A percentile compares a stretch with the other conserved stretches of the same genome.
These are phyloP conservation scores for Serranus cabrilla DNA, from an alignment of 2,797 vertebrate genomes.

Conservation along the genomic window DNA sequence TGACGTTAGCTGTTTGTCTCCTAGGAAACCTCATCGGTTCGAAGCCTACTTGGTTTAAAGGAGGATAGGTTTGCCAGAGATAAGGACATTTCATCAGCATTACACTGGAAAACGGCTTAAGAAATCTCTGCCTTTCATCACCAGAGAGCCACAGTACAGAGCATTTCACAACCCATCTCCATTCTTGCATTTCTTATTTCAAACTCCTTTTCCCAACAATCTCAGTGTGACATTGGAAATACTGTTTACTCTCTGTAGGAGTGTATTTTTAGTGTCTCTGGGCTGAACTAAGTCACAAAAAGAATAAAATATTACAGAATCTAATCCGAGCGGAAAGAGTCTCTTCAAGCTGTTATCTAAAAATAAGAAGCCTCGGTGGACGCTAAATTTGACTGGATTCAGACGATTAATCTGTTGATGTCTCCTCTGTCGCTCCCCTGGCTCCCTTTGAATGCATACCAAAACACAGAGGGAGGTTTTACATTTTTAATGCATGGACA, in stretches of 20 bases:
- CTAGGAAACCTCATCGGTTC: slow-evolving; percentile 49
- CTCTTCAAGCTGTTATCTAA: slow-evolving; percentile 23
- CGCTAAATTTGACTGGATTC: slow-evolving; percentile 1
- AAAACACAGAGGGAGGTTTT: slow-evolving; percentile 1
- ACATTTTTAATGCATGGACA: background rate
- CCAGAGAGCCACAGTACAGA: slow-evolving; percentile 10
- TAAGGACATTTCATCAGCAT: slow-evolving; percentile 49
- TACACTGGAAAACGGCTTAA: slow-evolving; percentile 19
- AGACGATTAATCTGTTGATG: background rate
- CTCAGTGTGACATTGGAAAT: background rate
- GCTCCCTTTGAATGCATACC: slow-evolving; percentile 6
- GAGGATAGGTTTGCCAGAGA: slow-evolving; percentile 27
- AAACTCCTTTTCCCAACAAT: background rate
- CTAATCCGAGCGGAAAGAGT: background rate
- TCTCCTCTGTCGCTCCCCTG: slow-evolving; percentile 9
- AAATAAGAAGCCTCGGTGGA: slow-evolving; percentile 6
- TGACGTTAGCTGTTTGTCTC: slow-evolving; percentile 34
- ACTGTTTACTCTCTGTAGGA: background rate
- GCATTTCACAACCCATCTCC: background rate
- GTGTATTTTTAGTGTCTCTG: background rate
- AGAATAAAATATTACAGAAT: slow-evolving; percentile 24
- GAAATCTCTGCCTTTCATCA: slow-evolving; percentile 29
- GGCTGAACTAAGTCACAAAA: slow-evolving; percentile 15
- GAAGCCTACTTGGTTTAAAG: slow-evolving; percentile 34
- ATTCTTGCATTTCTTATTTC: background rate